Conservation (phyloP, 1,140 invertebrate genomes). For the Drosophila pachea region DNA sequence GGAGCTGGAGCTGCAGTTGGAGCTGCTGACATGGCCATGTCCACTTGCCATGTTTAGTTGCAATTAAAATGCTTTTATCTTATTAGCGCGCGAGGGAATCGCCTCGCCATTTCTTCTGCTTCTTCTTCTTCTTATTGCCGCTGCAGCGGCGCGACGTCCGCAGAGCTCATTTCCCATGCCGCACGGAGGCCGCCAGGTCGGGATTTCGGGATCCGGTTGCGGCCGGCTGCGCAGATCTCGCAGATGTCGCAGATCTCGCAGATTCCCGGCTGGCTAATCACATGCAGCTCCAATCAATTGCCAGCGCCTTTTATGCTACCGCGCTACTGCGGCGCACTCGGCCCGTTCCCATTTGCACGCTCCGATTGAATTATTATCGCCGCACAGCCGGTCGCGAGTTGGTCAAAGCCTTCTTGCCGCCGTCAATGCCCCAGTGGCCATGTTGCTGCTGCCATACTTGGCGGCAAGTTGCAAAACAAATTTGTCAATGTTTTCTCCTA, state of each 20-base stretch:
- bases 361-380: constrained; percentile 75
- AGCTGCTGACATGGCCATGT: constrained; percentile 39
- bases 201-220: neutral
- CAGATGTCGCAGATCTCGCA: constrained; percentile 24
- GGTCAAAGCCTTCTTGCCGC: constrained; percentile 40
- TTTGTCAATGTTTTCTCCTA: constrained; percentile 71
- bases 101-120: constrained; percentile 40
- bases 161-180: constrained; percentile 11
- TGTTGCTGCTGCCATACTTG: constrained; percentile 62
- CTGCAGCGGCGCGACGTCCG: neutral
- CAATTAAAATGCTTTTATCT: constrained; percentile 77
- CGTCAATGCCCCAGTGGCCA: constrained; percentile 70
- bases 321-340: constrained; percentile 46
- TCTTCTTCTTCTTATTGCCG: neutral
- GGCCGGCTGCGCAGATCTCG: too few relatives aligned
- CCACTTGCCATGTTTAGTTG: constrained; percentile 70
- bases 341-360: constrained; percentile 59
- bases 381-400: constrained; percentile 19
- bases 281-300: constrained; percentile 72
- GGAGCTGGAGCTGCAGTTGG: too few relatives aligned
- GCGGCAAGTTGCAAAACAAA: constrained; percentile 71
- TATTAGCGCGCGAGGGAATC: constrained; percentile 60
- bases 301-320: constrained; percentile 67
- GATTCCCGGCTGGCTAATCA: constrained; percentile 51
- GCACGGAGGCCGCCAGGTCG: constrained; percentile 7